Evolutionary conservation across 2,797 vertebrate species (phyloP).

Genomic region (Arvicola amphibius): DNA sequence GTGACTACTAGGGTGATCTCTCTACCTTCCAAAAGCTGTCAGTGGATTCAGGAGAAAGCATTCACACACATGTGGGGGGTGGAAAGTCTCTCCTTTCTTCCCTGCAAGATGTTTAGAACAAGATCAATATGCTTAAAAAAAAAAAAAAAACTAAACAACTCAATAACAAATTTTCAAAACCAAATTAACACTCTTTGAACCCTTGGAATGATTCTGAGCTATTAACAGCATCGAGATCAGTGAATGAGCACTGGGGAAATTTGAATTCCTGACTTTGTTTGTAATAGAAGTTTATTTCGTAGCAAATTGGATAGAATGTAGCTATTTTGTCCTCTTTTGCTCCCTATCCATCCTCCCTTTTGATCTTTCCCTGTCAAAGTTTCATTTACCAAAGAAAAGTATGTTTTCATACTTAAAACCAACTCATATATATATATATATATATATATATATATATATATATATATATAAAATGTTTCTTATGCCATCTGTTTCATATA

Average conservation of each 20-base stretch:
- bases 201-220: conserved; percentile 29
- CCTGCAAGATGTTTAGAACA: background rate
- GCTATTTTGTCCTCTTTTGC: background rate
- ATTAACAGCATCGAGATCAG: background rate
- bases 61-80: background rate
- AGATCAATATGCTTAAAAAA: background rate
- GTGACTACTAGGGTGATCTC: background rate
- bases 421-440: too few relatives aligned
- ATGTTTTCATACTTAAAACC: background rate
- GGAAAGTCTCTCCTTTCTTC: background rate
- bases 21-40: background rate
- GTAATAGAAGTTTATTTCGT: background rate
- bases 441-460: too few relatives aligned
- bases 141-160: background rate
- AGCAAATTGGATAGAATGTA: background rate
- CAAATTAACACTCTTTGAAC: background rate
- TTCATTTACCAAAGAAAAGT: fast-evolving
- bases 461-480: too few relatives aligned
- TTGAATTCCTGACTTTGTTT: background rate
- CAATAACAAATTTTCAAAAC: background rate
- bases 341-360: background rate
- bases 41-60: background rate
- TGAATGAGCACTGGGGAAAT: background rate
- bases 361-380: background rate
- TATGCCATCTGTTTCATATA: background rate